A percentile compares a stretch with the other conserved stretches of the same genome.
Evolutionary conservation across 2,888 invertebrate genomes (phyloP).

Genomic region (Pomacea canaliculata): DNA sequence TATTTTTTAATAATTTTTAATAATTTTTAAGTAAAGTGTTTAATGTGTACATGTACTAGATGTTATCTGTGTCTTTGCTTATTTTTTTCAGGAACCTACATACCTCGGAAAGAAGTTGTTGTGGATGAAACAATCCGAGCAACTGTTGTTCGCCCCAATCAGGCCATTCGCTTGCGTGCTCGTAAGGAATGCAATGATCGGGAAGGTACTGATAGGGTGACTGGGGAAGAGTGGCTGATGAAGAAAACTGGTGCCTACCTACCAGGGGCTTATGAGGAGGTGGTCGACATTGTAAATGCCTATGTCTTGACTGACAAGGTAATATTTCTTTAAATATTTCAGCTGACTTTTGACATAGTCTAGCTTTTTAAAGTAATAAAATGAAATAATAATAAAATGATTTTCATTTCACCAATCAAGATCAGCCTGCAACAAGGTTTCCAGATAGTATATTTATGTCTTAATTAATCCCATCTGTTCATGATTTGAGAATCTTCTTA

Average conservation of each 20-base stretch:
- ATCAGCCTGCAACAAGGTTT: no score
- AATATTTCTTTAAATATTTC: neutral
- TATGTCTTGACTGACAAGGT: constrained; percentile 73
- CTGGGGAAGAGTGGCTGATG: constrained; percentile 72
- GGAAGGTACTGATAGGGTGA: constrained; percentile 51
- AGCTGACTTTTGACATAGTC: no score
- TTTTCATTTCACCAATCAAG: no score
- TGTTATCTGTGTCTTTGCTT: neutral
- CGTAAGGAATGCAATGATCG: constrained; percentile 70
- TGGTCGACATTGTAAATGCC: constrained; percentile 71
- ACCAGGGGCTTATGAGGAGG: constrained; percentile 73
- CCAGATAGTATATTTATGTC: neutral
- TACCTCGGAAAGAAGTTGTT: constrained; percentile 71
- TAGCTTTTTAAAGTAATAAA: no score
- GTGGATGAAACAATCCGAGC: constrained; percentile 70
- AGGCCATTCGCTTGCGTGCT: constrained; percentile 71
- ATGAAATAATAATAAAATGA: no score
- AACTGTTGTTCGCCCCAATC: constrained; percentile 71
- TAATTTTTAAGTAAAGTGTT: neutral
- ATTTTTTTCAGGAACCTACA: constrained; percentile 69
- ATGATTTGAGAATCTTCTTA: no score
- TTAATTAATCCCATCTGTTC: no score
- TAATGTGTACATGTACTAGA: neutral
- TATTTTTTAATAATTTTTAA: neutral
- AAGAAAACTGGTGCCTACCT: constrained; percentile 72